phyloP scores from a whole-genome alignment of 1,140 invertebrate genomes.

The Hestina assimilis region DNA sequence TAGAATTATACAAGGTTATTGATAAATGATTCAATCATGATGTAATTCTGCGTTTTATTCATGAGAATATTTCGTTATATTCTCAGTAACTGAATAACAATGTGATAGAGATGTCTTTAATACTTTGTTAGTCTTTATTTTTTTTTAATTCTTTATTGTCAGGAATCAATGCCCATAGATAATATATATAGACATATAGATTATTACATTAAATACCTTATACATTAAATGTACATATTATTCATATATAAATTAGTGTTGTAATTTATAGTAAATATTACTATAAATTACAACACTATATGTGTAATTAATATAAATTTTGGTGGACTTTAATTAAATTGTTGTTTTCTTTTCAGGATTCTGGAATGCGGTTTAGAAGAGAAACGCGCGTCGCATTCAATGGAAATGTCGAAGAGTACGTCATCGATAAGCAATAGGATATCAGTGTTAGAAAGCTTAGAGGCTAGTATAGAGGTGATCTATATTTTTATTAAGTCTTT shows the following conservation, averaged over 20 bases:
- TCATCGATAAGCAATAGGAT: constrained; percentile 72
- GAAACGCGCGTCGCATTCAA: constrained; percentile 61
- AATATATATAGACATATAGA: no score
- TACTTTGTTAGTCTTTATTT: background rate
- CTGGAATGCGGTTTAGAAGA: constrained; percentile 66
- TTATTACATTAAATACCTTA: no score
- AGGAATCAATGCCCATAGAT: no score
- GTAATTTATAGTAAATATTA: no score
- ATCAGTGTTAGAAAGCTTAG: constrained; percentile 63
- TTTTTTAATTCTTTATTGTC: constrained; percentile 1
- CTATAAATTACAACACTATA: no score
- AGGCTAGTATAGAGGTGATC: constrained; percentile 34
- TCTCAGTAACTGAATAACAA: background rate
- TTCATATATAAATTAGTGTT: no score
- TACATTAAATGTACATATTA: no score
- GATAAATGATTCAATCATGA: constrained; percentile 19
- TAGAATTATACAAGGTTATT: background rate
- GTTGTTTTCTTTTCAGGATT: constrained; percentile 39
- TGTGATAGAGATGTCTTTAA: background rate
- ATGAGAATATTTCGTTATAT: background rate
- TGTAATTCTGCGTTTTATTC: constrained; percentile 14
- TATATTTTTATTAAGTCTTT: no score
- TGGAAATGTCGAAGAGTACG: constrained; percentile 78
- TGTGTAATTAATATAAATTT: no score
- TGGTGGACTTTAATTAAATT: no score